Base-by-base conservation (phyloP, 2,113 vertebrate genomes). In the Pipra filicauda region DNA sequence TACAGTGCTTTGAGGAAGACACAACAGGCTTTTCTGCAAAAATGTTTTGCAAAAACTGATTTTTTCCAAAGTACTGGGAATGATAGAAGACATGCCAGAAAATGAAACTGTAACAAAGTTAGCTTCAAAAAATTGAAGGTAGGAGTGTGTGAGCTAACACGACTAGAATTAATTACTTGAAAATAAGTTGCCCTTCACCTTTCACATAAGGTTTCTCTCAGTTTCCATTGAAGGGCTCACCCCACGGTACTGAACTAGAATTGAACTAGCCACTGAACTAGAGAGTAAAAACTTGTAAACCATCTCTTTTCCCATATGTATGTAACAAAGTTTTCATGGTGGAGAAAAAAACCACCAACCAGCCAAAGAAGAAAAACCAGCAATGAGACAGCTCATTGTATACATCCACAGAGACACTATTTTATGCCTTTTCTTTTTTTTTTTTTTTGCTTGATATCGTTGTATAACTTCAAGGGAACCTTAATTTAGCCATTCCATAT, bases 401-500 rank as follows among this genome's bases (percentile, higher is more conserved):
- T 41, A 72, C 19, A 73, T 91, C 76, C 64, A 76, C 23, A 48
- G 57, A 54, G 64, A 77, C 30, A 15, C 8, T 41, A 62, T 59
- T 69, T 70, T 26, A 81, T 61, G 44, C 58, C 55, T 8, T 21
- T 62, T 61, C 41, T 26, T 28, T 64, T 43, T 62, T 61, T 46
- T 26, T 28, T 64, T 43, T 57, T 79, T 51, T 37, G 16, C 39
- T 77, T 59, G 33, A n/a, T 58, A 61, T 46, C 0, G 0, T 46
- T 83, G 46, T 37, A 39, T 57, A 92, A 78, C 48, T 75, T 82
- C 57, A 94, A 91, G 52, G 19, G 48, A 93, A 82, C 44, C 55
- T 89, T 72, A 77, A 83, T 81, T 74, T 59, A 89, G 39, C 48
- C 69, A 85, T 84, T 85, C 80, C 77, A 65, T 95, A 89, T 72